phyloP scores from a whole-genome alignment of 2,888 invertebrate species.

The Drosophila koepferae region DNA sequence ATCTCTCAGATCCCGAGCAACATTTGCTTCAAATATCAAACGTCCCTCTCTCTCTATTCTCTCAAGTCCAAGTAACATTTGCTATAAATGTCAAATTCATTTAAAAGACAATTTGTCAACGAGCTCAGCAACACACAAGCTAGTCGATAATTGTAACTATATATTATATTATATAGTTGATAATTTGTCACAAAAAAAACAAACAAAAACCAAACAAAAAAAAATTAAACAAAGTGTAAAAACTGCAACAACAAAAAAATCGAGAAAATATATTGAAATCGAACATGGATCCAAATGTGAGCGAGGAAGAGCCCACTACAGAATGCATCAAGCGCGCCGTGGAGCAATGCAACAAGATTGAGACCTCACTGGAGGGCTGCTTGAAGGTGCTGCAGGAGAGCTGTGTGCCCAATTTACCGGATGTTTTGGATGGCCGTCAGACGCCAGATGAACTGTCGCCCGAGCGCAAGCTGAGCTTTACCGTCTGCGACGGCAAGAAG shows the following conservation, averaged over 20 bases:
- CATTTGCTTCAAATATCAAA: too few relatives aligned
- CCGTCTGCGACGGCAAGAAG: conserved; percentile 34
- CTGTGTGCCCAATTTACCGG: not conserved
- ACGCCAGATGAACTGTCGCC: not conserved
- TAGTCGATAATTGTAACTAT: not conserved
- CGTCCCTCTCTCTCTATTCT: too few relatives aligned
- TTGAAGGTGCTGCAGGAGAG: conserved; percentile 21
- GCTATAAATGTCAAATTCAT: not conserved
- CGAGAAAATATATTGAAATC: not conserved
- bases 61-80: not conserved
- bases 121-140: not conserved
- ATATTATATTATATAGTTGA: not conserved
- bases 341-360: conserved; percentile 29
- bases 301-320: not conserved
- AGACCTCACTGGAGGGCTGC: conserved; percentile 22
- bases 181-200: not conserved
- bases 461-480: conserved; percentile 23
- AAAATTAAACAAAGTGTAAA: conserved; percentile 7
- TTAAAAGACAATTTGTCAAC: not conserved
- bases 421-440: not conserved
- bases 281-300: not conserved
- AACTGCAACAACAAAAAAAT: not conserved
- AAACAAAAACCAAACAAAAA: too few relatives aligned
- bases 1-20: too few relatives aligned
- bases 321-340: conserved; percentile 15